Evolutionary conservation across 2,113 vertebrate species (phyloP).

Genomic region (Labrus mixtus): DNA sequence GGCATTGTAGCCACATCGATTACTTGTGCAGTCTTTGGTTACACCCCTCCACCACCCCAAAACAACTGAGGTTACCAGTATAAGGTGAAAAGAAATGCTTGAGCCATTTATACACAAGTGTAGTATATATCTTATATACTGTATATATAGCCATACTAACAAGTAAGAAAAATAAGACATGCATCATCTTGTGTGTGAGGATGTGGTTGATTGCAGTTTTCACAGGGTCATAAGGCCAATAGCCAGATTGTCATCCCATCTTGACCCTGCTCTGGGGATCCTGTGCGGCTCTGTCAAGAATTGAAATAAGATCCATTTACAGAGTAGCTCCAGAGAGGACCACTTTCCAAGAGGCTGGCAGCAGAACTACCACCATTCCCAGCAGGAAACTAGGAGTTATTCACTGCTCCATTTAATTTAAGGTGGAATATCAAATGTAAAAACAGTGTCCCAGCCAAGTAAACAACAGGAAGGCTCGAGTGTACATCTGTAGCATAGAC

Average conservation of each 20-base stretch:
- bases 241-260: slow-evolving; percentile 17
- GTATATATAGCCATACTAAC: not conserved
- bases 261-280: slow-evolving; percentile 37
- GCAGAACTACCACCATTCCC: slow-evolving; percentile 53
- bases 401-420: slow-evolving; percentile 78
- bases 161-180: slow-evolving; percentile 11
- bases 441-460: slow-evolving; percentile 54
- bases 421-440: slow-evolving; percentile 74
- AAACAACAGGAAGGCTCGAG: slow-evolving; percentile 54
- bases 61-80: slow-evolving; percentile 5
- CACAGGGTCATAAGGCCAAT: slow-evolving; percentile 38
- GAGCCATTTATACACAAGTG: no score
- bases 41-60: slow-evolving; percentile 4
- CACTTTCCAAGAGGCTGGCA: slow-evolving; percentile 58
- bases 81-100: slow-evolving; percentile 5
- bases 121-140: no score
- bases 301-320: slow-evolving; percentile 71
- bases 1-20: not conserved
- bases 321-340: slow-evolving; percentile 51
- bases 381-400: slow-evolving; percentile 59
- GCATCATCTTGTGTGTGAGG: not conserved
- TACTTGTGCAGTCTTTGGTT: not conserved
- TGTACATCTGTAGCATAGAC: slow-evolving; percentile 42
- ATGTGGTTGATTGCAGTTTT: slow-evolving; percentile 9
- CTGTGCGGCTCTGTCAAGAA: slow-evolving; percentile 44